These are phyloP conservation scores for Thinocorus orbignyianus DNA, from an alignment of 2,113 vertebrate species.

Conservation along the genomic window DNA sequence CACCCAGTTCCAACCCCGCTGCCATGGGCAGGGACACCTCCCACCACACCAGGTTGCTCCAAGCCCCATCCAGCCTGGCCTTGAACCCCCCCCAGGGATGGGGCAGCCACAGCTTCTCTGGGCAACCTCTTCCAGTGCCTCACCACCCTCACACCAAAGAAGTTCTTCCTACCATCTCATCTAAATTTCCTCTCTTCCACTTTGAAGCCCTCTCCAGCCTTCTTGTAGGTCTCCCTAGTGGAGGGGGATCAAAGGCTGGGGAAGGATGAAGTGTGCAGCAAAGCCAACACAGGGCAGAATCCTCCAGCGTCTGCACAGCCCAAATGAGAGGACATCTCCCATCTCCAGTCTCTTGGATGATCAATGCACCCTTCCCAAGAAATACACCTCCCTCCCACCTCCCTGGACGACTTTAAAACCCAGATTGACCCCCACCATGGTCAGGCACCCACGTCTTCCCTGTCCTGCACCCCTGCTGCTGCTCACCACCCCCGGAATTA, in stretches of 20 bases:
- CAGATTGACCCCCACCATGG: accelerated
- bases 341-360: not conserved
- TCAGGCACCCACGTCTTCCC: not conserved
- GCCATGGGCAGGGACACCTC: not conserved
- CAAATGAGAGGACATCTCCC: accelerated
- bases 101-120: not conserved
- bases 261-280: not conserved
- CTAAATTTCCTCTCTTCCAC: not conserved
- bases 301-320: not conserved
- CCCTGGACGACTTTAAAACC: not conserved
- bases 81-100: not conserved
- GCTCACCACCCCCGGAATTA: accelerated
- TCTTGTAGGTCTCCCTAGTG: not conserved
- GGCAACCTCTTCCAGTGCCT: not conserved
- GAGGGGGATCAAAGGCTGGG: not conserved
- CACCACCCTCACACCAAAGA: not conserved
- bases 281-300: not conserved
- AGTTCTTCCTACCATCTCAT: not conserved
- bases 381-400: not conserved
- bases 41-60: not conserved
- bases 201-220: not conserved
- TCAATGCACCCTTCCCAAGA: not conserved
- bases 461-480: accelerated
- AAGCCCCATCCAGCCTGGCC: not conserved
- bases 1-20: not conserved